phyloP scores from a whole-genome alignment of 2,888 invertebrate species.

The Oligia fasciuncula region DNA sequence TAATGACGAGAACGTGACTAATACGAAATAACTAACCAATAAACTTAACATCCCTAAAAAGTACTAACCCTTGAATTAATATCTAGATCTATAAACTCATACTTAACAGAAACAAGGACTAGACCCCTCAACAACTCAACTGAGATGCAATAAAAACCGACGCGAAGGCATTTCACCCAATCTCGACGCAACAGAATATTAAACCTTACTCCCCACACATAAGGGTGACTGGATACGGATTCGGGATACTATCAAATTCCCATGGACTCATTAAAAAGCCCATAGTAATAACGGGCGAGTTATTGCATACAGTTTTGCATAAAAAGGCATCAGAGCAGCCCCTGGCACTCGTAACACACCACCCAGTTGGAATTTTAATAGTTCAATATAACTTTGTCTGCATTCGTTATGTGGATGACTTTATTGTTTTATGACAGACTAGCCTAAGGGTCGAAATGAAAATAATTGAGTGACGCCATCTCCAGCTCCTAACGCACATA shows the following conservation, averaged over 20 bases:
- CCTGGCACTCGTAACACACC: conserved; percentile 41
- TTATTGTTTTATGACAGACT: conserved; percentile 66
- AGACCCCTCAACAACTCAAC: conserved; percentile 53
- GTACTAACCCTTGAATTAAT: conserved; percentile 56
- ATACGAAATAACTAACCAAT: conserved; percentile 41
- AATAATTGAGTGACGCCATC: conserved; percentile 31
- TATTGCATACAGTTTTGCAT: conserved; percentile 85
- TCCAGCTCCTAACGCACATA: neutral
- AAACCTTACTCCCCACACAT: conserved; percentile 55
- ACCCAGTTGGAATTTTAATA: conserved; percentile 80
- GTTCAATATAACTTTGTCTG: conserved; percentile 75
- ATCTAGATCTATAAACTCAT: conserved; percentile 58
- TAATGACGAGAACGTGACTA: conserved; percentile 47
- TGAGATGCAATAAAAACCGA: conserved; percentile 67
- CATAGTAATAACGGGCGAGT: conserved; percentile 75
- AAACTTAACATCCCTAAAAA: conserved; percentile 54
- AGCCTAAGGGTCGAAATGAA: conserved; percentile 3
- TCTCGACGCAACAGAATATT: conserved; percentile 37
- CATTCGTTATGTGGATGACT: conserved; percentile 65
- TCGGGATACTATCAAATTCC: conserved; percentile 66
- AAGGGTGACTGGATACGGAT: conserved; percentile 32
- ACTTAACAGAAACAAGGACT: conserved; percentile 51
- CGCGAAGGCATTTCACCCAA: conserved; percentile 55
- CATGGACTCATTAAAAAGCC: conserved; percentile 78
- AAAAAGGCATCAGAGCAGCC: conserved; percentile 72